Evolutionary conservation across 2,888 invertebrate species (phyloP).

Genomic region (Tenthredo scrophulariae): DNA sequence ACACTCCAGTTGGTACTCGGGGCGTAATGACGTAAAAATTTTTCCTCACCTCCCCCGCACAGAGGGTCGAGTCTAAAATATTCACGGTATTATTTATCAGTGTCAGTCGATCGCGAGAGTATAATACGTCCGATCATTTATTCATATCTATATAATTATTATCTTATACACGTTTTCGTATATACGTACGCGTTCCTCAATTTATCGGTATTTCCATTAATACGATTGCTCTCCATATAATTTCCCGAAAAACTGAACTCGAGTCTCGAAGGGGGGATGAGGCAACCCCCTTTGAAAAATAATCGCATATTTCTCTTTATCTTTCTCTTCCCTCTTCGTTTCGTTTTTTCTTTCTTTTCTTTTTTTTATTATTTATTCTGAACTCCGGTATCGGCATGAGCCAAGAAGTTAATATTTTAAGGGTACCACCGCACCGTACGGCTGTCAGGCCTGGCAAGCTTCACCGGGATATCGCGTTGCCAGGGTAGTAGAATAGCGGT

Average conservation of each 20-base stretch:
- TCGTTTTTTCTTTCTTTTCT: constrained; percentile 4
- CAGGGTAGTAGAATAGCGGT: constrained; percentile 32
- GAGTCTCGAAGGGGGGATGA: neutral
- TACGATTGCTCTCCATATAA: neutral
- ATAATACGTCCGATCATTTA: neutral
- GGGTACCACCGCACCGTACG: constrained; percentile 33
- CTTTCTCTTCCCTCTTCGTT: neutral
- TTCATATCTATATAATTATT: neutral
- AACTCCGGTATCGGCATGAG: constrained; percentile 2
- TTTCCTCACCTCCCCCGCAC: neutral
- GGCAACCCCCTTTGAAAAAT: neutral
- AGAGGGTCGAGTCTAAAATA: neutral
- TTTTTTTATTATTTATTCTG: neutral
- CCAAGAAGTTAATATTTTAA: constrained; percentile 48
- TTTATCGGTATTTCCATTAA: neutral
- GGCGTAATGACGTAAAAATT: neutral
- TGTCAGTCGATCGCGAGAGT: neutral
- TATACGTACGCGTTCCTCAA: neutral
- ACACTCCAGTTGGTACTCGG: neutral
- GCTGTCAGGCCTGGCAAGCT: constrained; percentile 42
- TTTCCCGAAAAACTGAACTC: neutral
- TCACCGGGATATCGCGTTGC: constrained; percentile 32
- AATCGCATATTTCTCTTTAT: neutral
- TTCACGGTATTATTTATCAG: constrained; percentile 4
- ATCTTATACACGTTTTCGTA: neutral